Percentiles rank a stretch among this genome's conserved stretches.
Evolutionary conservation across 2,113 vertebrate species (phyloP).

Genomic region (Chaenocephalus aceratus): DNA sequence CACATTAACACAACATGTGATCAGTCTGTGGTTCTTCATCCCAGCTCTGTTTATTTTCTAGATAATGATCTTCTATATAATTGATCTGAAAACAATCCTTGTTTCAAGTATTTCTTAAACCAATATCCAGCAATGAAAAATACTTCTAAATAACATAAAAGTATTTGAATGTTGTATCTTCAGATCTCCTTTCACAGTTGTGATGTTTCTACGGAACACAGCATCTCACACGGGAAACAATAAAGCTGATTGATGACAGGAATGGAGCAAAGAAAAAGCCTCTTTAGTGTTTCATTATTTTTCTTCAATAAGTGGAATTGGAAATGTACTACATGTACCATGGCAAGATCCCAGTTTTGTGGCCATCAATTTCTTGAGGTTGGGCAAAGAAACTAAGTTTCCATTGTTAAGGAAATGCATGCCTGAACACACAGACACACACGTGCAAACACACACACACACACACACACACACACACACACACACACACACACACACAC

Average conservation of each 20-base stretch:
- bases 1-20: background rate
- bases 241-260: constrained; percentile 60
- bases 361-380: constrained; percentile 75
- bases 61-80: background rate
- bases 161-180: background rate
- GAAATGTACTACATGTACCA: constrained; percentile 72
- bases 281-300: constrained; percentile 59
- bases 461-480: constrained; percentile 23
- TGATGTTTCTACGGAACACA: constrained; percentile 31
- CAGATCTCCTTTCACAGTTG: constrained; percentile 9
- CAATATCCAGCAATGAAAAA: background rate
- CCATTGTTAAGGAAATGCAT: constrained; percentile 77
- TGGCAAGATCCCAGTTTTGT: constrained; percentile 63
- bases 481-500: constrained; percentile 12
- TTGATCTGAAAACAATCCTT: background rate
- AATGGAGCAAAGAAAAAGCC: constrained; percentile 51
- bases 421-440: constrained; percentile 45
- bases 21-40: background rate
- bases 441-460: constrained; percentile 35
- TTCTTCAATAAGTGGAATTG: constrained; percentile 70
- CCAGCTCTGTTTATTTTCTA: constrained; percentile 14
- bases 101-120: constrained; percentile 9
- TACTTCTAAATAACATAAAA: background rate
- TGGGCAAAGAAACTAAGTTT: constrained; percentile 73
- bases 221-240: constrained; percentile 38